Evolutionary conservation across 2,888 invertebrate genomes (phyloP).

Genomic region (Glaucopsyche alexis): DNA sequence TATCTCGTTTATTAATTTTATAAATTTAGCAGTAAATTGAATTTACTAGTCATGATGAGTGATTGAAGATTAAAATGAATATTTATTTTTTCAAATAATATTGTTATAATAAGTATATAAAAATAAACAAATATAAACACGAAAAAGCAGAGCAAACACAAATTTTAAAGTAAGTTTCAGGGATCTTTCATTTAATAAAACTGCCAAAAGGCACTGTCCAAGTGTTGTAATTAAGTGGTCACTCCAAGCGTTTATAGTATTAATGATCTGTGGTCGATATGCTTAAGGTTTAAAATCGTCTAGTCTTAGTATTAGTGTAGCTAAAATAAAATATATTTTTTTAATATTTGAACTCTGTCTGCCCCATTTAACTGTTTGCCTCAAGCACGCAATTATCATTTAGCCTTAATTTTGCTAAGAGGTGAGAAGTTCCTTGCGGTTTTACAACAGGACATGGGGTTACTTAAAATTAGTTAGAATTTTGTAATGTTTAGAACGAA

Average conservation of each 20-base stretch:
- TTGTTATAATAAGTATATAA: neutral
- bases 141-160: neutral
- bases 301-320: slow-evolving; percentile 20
- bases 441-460: neutral
- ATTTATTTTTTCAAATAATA: neutral
- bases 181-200: neutral
- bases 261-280: slow-evolving; percentile 21
- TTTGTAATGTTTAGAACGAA: slow-evolving; percentile 6
- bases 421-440: slow-evolving; percentile 8
- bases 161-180: neutral
- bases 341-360: slow-evolving; percentile 11
- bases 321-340: slow-evolving; percentile 12
- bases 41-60: slow-evolving; percentile 4
- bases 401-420: slow-evolving; percentile 5
- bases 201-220: slow-evolving; percentile 3
- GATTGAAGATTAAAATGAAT: neutral
- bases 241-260: neutral
- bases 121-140: neutral
- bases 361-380: slow-evolving; percentile 3
- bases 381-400: slow-evolving; percentile 7
- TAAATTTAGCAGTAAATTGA: neutral
- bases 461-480: slow-evolving; percentile 7
- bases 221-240: neutral
- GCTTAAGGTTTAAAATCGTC: slow-evolving; percentile 19
- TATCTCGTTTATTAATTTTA: neutral